These are phyloP conservation scores for Saxidomus purpurata DNA, from an alignment of 1,140 invertebrate species.

Conservation along the genomic window DNA sequence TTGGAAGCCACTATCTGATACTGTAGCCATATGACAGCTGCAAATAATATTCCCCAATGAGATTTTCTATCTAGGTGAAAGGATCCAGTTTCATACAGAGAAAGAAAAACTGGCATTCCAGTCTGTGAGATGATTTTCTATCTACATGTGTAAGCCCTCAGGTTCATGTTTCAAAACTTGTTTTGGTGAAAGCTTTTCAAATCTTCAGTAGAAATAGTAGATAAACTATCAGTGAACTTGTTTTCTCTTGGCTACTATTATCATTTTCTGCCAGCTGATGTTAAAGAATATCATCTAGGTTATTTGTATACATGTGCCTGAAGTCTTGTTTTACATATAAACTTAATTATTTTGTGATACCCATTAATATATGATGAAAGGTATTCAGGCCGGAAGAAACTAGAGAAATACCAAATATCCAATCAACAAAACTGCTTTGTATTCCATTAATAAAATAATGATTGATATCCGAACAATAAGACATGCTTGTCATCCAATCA, in stretches of 20 bases:
- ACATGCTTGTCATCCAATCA: no score
- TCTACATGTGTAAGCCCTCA: not conserved
- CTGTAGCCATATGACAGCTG: conserved; percentile 13
- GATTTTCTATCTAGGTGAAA: not conserved
- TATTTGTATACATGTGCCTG: no score
- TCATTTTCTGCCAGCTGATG: not conserved
- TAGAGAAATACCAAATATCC: no score
- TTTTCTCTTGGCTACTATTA: not conserved
- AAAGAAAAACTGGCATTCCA: not conserved
- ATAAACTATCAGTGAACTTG: not conserved
- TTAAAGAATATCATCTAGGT: not conserved
- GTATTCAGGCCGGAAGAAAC: no score
- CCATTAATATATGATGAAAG: no score
- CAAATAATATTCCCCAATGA: not conserved
- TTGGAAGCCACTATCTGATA: not conserved
- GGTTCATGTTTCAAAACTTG: not conserved
- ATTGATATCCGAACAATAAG: no score
- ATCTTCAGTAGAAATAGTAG: not conserved
- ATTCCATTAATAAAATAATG: no score
- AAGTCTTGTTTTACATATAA: no score
- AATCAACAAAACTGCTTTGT: no score
- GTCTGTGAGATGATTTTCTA: not conserved
- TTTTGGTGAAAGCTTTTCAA: not conserved
- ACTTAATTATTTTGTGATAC: no score
- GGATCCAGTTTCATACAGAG: not conserved